Base-by-base conservation (phyloP, 2,797 vertebrate genomes). In the Dermochelys coriacea region DNA sequence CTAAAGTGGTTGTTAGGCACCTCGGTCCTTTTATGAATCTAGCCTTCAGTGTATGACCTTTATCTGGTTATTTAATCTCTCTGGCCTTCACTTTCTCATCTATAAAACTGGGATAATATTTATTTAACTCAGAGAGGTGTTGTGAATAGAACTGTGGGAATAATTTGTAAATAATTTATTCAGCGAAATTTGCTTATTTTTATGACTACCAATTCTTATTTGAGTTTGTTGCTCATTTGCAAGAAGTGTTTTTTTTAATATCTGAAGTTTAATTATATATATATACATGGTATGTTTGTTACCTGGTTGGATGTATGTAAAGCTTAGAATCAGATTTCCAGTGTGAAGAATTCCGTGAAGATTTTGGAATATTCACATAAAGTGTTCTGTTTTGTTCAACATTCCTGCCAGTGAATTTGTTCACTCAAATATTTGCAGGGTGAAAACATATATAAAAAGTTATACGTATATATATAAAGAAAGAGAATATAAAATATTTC, bases 251-350 rank as follows among this genome's bases (percentile, higher is more conserved):
- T 90, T 90, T 83, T 29, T 82, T 11, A 95, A n/a, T 78, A 91
- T 86, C 45, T 96, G 88, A 93, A 85, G 85, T 0, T 0, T 86
- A 96, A 68, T n/a, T n/a, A 16, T 18, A 61, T 18, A 34, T 34
- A 61, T 5, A 54, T 12, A 34, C 59, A 90, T 90, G 83, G 84
- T 93, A 96, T 91, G 92, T 93, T 94, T 97, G 95, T 93, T 97
- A 95, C 88, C 88, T 96, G 94, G 96, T 97, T 94, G 95, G 87
- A 93, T 93, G 77, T 95, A 90, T 1, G 34, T 86, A 94, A 94
- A 88, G 84, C 27, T 94, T 79, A 91, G 82, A 94, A 84, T 90
- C 82, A 84, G 83, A 91, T 78, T 87, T 89, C 86, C 96, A 92
- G 25, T 51, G 74, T 90, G 79, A 81, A 94, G 88, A 95, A 92